Conservation (phyloP, 1,140 invertebrate genomes). For the Delia radicum region DNA sequence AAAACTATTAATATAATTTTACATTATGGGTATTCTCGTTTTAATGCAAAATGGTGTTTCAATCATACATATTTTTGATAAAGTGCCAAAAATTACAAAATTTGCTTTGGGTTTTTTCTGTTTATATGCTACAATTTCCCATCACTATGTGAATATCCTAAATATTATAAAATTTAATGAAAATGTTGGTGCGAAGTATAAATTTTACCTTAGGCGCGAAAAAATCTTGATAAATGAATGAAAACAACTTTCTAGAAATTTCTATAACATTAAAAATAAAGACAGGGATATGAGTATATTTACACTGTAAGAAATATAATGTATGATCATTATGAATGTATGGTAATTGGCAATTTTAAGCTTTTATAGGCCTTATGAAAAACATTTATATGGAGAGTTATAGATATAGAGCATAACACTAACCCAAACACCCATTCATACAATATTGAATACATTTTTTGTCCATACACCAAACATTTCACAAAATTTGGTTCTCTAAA, state of each 20-base stretch:
- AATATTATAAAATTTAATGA: neutral
- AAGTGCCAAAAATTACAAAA: too few species aligned
- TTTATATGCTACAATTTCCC: too few species aligned
- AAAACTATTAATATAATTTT: neutral
- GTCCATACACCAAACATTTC: constrained; percentile 12
- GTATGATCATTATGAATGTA: neutral
- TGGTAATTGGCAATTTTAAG: neutral
- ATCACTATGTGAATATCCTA: neutral
- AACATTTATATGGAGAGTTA: too few species aligned
- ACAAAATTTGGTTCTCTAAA: neutral
- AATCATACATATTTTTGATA: too few species aligned
- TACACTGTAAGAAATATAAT: neutral
- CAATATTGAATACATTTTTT: neutral
- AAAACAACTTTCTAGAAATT: neutral
- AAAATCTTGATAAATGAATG: neutral
- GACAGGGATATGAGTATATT: neutral
- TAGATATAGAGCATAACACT: too few species aligned
- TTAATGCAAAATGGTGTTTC: too few species aligned
- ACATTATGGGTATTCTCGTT: neutral
- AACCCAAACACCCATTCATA: constrained; percentile 1
- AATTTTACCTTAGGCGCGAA: neutral
- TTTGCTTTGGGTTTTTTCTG: too few species aligned
- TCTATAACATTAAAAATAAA: neutral
- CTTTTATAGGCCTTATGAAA: neutral
- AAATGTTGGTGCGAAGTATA: neutral